Evolutionary conservation across 2,888 invertebrate species (phyloP).

Genomic region (Limulus polyphemus): DNA sequence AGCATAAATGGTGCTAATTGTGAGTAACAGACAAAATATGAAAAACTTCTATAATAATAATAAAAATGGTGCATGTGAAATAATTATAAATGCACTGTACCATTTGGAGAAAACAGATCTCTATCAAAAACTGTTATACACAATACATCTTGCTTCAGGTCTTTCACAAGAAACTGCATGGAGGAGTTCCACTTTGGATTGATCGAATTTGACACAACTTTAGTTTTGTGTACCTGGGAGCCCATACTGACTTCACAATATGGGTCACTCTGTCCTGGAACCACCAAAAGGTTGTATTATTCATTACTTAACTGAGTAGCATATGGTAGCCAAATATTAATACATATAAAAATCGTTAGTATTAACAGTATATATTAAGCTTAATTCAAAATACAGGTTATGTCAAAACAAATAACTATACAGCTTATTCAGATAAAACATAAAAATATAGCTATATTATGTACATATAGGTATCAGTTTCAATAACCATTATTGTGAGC

Average conservation of each 20-base stretch:
- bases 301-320: conserved; percentile 1
- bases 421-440: background rate
- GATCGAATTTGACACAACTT: conserved; percentile 46
- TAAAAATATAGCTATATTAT: no score
- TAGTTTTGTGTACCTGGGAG: conserved; percentile 54
- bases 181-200: conserved; percentile 58
- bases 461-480: no score
- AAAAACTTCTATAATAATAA: no score
- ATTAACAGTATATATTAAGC: background rate
- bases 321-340: background rate
- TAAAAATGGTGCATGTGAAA: no score
- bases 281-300: background rate
- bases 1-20: no score
- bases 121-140: conserved; percentile 57
- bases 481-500: no score
- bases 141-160: conserved; percentile 52
- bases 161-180: conserved; percentile 61
- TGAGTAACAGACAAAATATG: no score
- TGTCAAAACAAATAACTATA: background rate
- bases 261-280: conserved; percentile 51
- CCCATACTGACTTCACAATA: conserved; percentile 62
- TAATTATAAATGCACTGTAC: conserved; percentile 39
- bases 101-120: conserved; percentile 58
- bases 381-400: background rate
- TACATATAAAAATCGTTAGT: background rate